phyloP scores from a whole-genome alignment of 2,797 vertebrate genomes.

The Gallinago nigripennis region DNA sequence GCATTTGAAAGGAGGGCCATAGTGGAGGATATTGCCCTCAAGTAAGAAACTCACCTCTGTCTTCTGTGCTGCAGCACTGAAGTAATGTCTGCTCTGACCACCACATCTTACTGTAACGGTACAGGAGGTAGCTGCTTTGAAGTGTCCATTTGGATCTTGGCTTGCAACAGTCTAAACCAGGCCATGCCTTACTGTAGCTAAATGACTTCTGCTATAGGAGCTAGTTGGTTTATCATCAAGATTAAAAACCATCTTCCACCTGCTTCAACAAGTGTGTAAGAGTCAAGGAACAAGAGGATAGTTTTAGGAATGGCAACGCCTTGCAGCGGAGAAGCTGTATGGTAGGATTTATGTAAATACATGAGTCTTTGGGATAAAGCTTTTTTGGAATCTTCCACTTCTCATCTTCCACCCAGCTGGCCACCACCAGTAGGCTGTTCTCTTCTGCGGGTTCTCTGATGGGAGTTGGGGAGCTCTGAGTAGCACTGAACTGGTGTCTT shows the following conservation, averaged over 20 bases:
- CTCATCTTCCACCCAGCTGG: neutral
- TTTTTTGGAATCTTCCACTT: neutral
- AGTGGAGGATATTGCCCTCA: neutral
- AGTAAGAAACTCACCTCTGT: neutral
- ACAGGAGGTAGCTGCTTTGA: neutral
- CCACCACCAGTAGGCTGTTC: neutral
- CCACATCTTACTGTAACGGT: neutral
- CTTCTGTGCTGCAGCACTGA: neutral
- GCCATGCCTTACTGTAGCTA: neutral
- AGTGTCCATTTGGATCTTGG: neutral
- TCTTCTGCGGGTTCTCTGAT: neutral
- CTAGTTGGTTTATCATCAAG: neutral
- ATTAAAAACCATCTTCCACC: neutral
- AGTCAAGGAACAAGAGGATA: neutral
- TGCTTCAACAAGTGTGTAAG: neutral
- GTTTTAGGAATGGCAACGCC: neutral
- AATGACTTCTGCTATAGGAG: neutral
- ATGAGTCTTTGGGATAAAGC: neutral
- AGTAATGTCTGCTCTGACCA: neutral
- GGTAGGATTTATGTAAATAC: neutral
- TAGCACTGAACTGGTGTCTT: neutral
- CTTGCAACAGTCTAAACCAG: neutral
- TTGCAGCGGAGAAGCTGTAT: neutral
- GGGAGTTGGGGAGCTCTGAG: neutral
- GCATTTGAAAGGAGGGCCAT: constrained; percentile 5